Evolutionary conservation across 2,797 vertebrate genomes (phyloP).

Genomic region (Vireo griseus): DNA sequence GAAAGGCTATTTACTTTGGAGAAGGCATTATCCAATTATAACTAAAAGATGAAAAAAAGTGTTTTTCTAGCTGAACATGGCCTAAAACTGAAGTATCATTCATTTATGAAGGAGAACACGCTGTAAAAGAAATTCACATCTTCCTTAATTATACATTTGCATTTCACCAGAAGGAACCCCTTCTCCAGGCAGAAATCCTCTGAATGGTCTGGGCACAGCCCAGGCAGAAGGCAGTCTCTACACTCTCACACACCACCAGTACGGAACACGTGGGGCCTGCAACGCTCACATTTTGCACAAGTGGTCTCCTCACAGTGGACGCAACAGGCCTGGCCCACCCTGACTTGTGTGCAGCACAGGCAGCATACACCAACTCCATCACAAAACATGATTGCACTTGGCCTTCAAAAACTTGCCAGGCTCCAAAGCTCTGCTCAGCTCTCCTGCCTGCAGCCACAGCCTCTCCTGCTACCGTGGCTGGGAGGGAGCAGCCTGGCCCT

Average conservation of each 20-base stretch:
- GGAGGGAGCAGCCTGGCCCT: background rate
- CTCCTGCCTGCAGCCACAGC: rapidly evolving
- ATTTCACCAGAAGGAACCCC: background rate
- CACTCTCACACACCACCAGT: rapidly evolving
- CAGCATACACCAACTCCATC: background rate
- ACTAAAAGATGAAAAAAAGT: background rate
- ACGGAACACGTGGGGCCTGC: rapidly evolving
- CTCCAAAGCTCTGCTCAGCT: background rate
- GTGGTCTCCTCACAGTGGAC: background rate
- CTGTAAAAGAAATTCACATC: background rate
- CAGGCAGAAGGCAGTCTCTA: background rate
- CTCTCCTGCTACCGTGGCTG: background rate
- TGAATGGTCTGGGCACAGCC: background rate
- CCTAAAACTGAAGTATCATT: background rate
- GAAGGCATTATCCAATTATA: background rate
- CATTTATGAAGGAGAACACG: background rate
- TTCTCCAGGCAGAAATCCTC: background rate
- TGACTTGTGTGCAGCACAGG: no score
- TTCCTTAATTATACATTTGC: background rate
- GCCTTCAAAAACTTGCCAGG: background rate
- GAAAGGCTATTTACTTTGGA: background rate
- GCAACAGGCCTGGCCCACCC: background rate
- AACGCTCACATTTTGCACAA: background rate
- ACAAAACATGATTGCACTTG: rapidly evolving
- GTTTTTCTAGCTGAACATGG: background rate